phyloP scores from a whole-genome alignment of 92 coral and sea anemone genomes.

The Phenganax marumi region DNA sequence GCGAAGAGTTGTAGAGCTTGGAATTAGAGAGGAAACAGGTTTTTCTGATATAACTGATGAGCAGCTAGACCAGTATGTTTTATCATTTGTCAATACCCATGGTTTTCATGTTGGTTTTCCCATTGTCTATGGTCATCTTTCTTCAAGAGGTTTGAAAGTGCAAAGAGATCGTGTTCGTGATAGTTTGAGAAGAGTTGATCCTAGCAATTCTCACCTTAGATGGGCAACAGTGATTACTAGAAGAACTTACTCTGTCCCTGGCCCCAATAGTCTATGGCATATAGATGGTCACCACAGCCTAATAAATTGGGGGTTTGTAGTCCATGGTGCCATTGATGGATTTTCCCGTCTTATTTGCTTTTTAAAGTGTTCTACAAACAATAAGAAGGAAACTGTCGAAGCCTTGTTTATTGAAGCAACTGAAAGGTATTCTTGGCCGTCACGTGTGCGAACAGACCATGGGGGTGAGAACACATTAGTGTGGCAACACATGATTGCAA shows the following conservation, averaged over 20 bases:
- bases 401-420: slow-evolving; percentile 29
- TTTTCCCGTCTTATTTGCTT: slow-evolving; percentile 19
- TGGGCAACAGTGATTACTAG: slow-evolving; percentile 59
- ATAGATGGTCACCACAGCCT: slow-evolving; percentile 45
- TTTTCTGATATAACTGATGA: slow-evolving; percentile 48
- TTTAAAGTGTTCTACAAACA: slow-evolving; percentile 38
- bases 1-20: slow-evolving; percentile 57
- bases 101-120: slow-evolving; percentile 57
- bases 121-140: slow-evolving; percentile 54
- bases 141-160: slow-evolving; percentile 55
- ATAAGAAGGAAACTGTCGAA: slow-evolving; percentile 27
- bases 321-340: slow-evolving; percentile 38
- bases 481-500: slow-evolving; percentile 34
- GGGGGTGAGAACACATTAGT: slow-evolving; percentile 35
- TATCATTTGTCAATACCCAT: slow-evolving; percentile 45
- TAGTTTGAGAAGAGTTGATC: slow-evolving; percentile 56
- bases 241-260: slow-evolving; percentile 50
- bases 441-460: slow-evolving; percentile 28
- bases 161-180: slow-evolving; percentile 60
- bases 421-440: slow-evolving; percentile 38
- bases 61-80: slow-evolving; percentile 48
- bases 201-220: slow-evolving; percentile 44
- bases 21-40: slow-evolving; percentile 54
- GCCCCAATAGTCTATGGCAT: slow-evolving; percentile 66
- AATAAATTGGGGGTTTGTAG: slow-evolving; percentile 42